Conservation (phyloP, 2,888 invertebrate genomes). For the Nasonia oneida region DNA sequence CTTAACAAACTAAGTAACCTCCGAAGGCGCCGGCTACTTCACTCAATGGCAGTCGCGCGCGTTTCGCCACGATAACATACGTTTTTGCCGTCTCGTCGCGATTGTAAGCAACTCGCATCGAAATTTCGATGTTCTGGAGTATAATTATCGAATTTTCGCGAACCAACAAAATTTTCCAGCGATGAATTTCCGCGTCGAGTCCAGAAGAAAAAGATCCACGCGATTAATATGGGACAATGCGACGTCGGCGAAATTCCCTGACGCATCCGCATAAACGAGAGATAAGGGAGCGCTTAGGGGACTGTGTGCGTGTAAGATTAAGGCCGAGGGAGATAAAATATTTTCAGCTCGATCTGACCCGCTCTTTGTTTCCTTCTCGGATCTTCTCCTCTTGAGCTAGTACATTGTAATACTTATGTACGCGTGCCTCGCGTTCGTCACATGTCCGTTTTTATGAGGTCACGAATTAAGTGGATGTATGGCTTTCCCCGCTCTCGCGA, state of each 20-base stretch:
- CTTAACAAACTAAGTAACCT: not conserved
- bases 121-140: too few species aligned
- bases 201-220: too few species aligned
- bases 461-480: slow-evolving; percentile 13
- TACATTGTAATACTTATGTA: not conserved
- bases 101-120: not conserved
- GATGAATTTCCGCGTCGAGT: too few species aligned
- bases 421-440: not conserved
- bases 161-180: too few species aligned
- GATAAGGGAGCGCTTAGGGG: not conserved
- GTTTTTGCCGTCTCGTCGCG: not conserved
- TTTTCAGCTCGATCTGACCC: slow-evolving; percentile 4
- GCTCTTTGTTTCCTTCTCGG: slow-evolving; percentile 19
- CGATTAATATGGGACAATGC: not conserved
- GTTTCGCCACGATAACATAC: not conserved
- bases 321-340: slow-evolving; percentile 27
- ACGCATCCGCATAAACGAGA: not conserved
- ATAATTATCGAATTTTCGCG: too few species aligned
- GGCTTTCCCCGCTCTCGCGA: not conserved
- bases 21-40: not conserved
- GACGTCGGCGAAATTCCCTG: not conserved
- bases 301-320: slow-evolving; percentile 6
- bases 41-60: not conserved
- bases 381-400: not conserved
- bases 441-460: not conserved